Evolutionary conservation across 1,140 invertebrate species (phyloP).

Genomic region (Trichonephila clavipes): DNA sequence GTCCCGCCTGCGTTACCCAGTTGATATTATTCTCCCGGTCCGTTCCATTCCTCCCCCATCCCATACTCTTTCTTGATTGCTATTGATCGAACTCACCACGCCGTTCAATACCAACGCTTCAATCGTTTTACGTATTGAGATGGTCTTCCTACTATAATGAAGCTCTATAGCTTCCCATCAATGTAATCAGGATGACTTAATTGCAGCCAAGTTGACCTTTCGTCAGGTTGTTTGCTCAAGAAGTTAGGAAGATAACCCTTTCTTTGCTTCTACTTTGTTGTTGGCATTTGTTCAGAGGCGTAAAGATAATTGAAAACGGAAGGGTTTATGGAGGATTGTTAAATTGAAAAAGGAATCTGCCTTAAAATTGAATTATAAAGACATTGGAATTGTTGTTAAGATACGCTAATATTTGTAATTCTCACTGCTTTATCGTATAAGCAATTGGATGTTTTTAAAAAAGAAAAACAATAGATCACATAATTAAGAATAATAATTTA

Average conservation of each 20-base stretch:
- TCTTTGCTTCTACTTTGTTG: constrained; percentile 25
- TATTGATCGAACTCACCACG: constrained; percentile 39
- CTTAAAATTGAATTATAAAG: too few species aligned
- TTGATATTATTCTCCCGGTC: constrained; percentile 64
- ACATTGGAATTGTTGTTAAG: too few species aligned
- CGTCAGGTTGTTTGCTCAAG: constrained; percentile 31
- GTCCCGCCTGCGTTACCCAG: constrained; percentile 37
- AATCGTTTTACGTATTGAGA: constrained; percentile 52
- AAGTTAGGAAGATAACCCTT: constrained; percentile 29
- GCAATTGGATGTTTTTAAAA: too few species aligned
- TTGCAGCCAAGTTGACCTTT: constrained; percentile 61
- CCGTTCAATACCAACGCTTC: constrained; percentile 29
- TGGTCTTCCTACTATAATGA: constrained; percentile 14
- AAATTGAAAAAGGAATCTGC: too few species aligned
- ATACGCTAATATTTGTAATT: too few species aligned
- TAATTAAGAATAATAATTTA: too few species aligned
- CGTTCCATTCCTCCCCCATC: not conserved
- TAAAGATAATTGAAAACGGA: constrained; percentile 44
- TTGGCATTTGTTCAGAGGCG: constrained; percentile 5
- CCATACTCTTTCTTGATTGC: constrained; percentile 66
- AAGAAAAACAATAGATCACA: too few species aligned
- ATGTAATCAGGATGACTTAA: constrained; percentile 61
- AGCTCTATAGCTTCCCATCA: constrained; percentile 8
- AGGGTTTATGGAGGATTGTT: not conserved
- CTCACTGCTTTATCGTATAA: too few species aligned